Conservation (phyloP, 2,888 invertebrate species). For the Icerya purchasi region DNA sequence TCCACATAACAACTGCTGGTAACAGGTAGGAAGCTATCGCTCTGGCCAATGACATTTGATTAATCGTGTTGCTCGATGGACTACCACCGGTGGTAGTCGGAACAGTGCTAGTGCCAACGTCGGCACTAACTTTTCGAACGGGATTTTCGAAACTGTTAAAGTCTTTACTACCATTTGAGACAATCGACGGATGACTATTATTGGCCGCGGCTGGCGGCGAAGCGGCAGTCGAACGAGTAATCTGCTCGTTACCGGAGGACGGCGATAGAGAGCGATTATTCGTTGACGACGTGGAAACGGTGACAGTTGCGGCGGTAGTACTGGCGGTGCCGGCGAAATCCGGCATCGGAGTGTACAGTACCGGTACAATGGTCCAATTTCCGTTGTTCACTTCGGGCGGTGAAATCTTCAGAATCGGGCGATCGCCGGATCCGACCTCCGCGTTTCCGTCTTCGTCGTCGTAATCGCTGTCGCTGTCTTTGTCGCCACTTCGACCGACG, state of each 20-base stretch:
- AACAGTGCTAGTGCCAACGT: conserved; percentile 2
- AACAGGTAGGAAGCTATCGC: conserved; percentile 53
- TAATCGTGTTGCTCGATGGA: background rate
- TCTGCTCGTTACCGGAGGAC: background rate
- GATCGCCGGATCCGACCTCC: background rate
- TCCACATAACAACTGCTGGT: conserved; percentile 67
- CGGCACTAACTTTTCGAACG: background rate
- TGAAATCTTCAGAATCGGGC: background rate
- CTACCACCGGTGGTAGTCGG: conserved; percentile 9
- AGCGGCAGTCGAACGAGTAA: background rate
- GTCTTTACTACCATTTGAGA: background rate
- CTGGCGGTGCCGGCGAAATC: background rate
- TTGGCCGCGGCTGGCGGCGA: background rate
- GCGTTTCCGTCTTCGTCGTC: conserved; percentile 22
- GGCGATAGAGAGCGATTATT: background rate
- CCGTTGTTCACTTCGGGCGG: background rate
- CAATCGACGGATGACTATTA: background rate
- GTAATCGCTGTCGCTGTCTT: conserved; percentile 24
- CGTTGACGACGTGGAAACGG: background rate
- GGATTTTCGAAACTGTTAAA: no score
- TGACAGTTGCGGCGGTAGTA: background rate
- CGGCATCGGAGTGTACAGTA: background rate
- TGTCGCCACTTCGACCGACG: conserved; percentile 12
- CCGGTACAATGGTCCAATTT: background rate
- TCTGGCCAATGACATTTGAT: conserved; percentile 32